Conservation (phyloP, 2,113 vertebrate species). For the Rallus limicola region DNA sequence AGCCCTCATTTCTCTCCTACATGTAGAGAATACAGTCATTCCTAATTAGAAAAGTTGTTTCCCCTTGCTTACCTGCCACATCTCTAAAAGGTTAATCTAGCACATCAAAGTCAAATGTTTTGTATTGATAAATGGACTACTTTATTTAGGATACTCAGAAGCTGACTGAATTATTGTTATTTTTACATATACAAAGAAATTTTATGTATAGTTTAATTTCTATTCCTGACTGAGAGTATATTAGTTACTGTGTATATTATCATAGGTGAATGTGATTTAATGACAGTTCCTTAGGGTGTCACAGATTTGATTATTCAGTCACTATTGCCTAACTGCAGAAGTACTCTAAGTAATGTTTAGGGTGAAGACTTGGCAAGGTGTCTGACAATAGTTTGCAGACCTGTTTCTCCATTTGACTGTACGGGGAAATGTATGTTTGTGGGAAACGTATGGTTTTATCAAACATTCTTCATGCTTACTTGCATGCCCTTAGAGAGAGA, state of each 20-base stretch:
- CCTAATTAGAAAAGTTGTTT: neutral
- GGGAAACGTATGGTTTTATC: neutral
- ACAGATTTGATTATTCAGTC: neutral
- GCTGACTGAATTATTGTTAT: neutral
- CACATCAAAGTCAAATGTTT: neutral
- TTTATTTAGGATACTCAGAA: neutral
- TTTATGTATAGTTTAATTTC: neutral
- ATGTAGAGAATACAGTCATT: neutral
- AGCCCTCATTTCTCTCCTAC: neutral
- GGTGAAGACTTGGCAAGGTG: neutral
- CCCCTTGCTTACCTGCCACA: neutral
- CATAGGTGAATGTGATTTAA: neutral
- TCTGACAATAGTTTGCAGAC: conserved; percentile 32
- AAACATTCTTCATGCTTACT: neutral
- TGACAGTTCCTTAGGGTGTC: neutral
- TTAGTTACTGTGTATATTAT: neutral
- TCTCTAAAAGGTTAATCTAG: neutral
- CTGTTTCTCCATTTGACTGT: neutral
- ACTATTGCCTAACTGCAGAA: neutral
- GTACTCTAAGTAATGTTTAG: neutral
- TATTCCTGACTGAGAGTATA: neutral
- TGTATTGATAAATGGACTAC: neutral
- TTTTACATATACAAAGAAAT: neutral
- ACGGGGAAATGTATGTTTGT: neutral
- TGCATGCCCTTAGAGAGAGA: neutral